These are phyloP conservation scores for Tipula vernalis DNA, from an alignment of 2,888 invertebrate genomes.

Conservation along the genomic window DNA sequence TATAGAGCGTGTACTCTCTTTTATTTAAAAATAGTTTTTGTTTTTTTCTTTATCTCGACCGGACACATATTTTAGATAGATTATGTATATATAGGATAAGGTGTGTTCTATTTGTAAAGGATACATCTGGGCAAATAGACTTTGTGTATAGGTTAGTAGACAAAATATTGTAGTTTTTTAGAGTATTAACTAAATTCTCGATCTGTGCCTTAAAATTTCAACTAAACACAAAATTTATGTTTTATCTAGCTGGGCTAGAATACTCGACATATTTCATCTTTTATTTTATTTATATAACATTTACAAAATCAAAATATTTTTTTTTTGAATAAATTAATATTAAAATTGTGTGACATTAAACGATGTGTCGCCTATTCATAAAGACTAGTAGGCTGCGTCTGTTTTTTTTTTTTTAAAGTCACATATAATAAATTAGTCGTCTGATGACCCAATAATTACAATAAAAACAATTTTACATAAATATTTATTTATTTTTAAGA, in stretches of 20 bases:
- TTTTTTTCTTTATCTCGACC: too few relatives aligned
- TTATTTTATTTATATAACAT: too few relatives aligned
- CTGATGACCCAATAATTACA: not conserved
- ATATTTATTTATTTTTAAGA: too few relatives aligned
- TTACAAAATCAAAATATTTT: not conserved
- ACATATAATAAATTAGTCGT: not conserved
- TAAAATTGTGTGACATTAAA: not conserved
- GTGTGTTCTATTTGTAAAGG: not conserved
- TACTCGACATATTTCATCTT: too few relatives aligned
- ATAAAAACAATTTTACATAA: not conserved
- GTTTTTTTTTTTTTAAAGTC: not conserved
- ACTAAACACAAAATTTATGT: not conserved
- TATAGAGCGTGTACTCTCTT: not conserved
- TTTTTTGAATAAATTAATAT: not conserved
- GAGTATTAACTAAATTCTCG: not conserved
- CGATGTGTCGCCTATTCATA: not conserved
- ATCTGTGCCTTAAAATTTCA: not conserved
- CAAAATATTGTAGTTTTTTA: not conserved
- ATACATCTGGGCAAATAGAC: not conserved
- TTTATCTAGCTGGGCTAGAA: too few relatives aligned
- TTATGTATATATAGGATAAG: not conserved
- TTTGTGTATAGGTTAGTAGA: not conserved
- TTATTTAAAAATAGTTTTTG: not conserved
- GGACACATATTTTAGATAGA: too few relatives aligned
- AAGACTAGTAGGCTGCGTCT: not conserved